These are phyloP conservation scores for Umimayanthus chanpuru DNA, from an alignment of 92 coral and sea anemone genomes.

Conservation along the genomic window DNA sequence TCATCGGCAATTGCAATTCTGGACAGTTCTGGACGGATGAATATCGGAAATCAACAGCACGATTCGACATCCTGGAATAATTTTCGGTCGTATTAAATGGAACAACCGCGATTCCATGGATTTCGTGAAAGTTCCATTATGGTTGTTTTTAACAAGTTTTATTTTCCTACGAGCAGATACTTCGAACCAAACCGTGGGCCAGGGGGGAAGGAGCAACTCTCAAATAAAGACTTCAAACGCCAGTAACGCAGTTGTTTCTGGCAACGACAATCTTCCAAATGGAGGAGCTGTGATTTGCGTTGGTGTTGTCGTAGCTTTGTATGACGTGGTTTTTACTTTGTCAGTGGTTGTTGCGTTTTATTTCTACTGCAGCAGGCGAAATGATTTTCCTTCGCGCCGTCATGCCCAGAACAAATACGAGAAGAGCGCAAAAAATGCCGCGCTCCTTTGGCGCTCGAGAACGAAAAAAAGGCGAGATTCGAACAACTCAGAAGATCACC, in stretches of 20 bases:
- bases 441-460: constrained; percentile 12
- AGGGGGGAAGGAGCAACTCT: background rate
- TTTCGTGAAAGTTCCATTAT: background rate
- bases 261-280: background rate
- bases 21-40: background rate
- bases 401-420: background rate
- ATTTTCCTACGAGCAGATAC: background rate
- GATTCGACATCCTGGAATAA: background rate
- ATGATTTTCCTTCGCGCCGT: background rate
- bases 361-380: constrained; percentile 32
- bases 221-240: no score
- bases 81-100: background rate
- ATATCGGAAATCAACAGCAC: background rate
- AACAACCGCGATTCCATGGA: constrained; percentile 2
- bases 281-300: constrained; percentile 25
- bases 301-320: constrained; percentile 32
- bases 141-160: background rate
- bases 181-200: background rate
- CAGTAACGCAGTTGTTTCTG: background rate
- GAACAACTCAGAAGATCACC: background rate
- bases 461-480: background rate
- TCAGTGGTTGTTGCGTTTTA: constrained; percentile 32
- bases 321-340: constrained; percentile 18
- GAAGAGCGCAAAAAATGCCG: background rate
- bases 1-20: background rate